Conservation (phyloP, 2,797 vertebrate genomes). For the Periophthalmus magnuspinnatus region DNA sequence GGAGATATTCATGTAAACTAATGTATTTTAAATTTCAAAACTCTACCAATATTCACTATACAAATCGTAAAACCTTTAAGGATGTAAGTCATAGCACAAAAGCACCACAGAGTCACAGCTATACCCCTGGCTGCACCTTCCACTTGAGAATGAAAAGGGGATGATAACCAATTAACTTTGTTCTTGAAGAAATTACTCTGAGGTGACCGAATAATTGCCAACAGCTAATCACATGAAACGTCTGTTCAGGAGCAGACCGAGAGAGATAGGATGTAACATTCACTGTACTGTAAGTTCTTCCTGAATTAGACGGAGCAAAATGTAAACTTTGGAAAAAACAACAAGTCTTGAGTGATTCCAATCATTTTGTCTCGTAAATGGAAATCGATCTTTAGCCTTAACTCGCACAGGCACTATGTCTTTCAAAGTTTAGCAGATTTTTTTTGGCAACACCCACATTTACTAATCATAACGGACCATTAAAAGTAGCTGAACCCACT, state of each 20-base stretch:
- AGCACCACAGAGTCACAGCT: slow-evolving; percentile 5
- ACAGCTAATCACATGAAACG: slow-evolving; percentile 46
- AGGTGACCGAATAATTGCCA: slow-evolving; percentile 32
- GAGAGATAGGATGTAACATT: slow-evolving; percentile 13
- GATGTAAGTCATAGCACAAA: slow-evolving; percentile 11
- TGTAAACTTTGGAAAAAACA: neutral
- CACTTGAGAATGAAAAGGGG: slow-evolving; percentile 18
- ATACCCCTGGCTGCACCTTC: slow-evolving; percentile 13
- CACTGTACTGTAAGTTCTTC: neutral
- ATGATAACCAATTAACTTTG: slow-evolving; percentile 18
- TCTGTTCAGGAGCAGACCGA: slow-evolving; percentile 30
- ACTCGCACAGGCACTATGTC: neutral
- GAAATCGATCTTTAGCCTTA: neutral
- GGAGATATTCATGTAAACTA: neutral
- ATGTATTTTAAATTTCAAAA: neutral
- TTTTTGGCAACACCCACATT: neutral
- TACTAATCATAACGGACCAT: neutral
- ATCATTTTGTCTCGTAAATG: neutral
- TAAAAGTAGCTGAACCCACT: neutral
- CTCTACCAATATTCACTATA: neutral
- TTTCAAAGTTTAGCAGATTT: neutral
- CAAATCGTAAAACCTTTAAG: slow-evolving; percentile 13
- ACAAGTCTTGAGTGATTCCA: neutral
- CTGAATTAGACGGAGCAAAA: neutral
- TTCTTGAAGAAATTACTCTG: slow-evolving; percentile 34